Evolutionary conservation across 2,888 invertebrate species (phyloP), one percentile per base, ranked within the genome.

Genomic region (Ennomos quercinarius): DNA sequence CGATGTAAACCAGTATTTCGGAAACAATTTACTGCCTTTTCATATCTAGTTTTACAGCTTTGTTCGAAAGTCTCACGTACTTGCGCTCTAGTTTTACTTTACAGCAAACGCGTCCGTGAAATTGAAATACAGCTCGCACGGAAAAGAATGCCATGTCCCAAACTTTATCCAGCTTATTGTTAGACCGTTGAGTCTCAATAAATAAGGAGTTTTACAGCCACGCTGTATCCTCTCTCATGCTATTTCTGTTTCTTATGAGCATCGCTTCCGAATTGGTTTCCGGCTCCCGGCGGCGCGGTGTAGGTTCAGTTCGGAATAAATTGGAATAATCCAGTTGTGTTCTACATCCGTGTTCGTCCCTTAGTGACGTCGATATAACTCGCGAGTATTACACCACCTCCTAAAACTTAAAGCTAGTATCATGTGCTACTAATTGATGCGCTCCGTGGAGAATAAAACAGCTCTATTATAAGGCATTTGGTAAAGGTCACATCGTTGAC

Each of bases 381-480:
- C 72, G 76, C 62, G 49, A 59, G 80, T 78, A 83, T 83, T 81
- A 78, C 80, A 77, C 69, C 81, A 81, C 82, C 81, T 83, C 73
- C 79, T 82, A 77, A 83, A 85, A 82, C 82, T n/a, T 80, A 78
- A 76, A 80, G 79, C 83, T 74, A 80, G 83, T 78, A 75, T 78
- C 90, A 91, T 81, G 77, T 90, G 90, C 72, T 74, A 71, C 86
- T 89, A 91, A 91, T 91, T 88, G 88, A 86, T 84, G 84, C 68
- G 72, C 73, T 71, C 83, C 72, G 73, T 36, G 51, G 80, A 76
- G 89, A 88, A 89, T 90, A 87, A 90, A 88, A 89, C 78, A 76
- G 73, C 81, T 74, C 76, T 74, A 87, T 89, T 90, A 27, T 1
- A 88, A 61, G 58, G 61, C 63, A 66, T 67, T 64, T 64, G 66